phyloP scores from a whole-genome alignment of 2,888 invertebrate species.

The Argyra leucocephala region DNA sequence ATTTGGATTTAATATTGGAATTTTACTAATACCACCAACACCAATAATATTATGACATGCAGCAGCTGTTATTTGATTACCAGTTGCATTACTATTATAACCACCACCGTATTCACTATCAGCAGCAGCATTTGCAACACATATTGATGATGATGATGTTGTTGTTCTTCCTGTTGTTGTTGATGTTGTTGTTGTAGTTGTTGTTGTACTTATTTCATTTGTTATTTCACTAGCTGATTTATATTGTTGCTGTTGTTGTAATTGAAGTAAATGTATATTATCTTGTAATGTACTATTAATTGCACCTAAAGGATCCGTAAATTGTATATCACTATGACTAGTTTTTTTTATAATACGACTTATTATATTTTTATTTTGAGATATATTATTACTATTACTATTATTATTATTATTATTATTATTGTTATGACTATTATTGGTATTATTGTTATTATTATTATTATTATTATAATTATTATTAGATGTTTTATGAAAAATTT shows the following conservation, averaged over 20 bases:
- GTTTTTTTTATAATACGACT: background rate
- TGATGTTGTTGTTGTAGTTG: conserved; percentile 10
- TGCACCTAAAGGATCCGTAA: background rate
- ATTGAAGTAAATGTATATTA: background rate
- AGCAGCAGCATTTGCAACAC: conserved; percentile 19
- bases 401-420: background rate
- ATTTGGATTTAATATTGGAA: conserved; percentile 51
- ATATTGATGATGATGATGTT: conserved; percentile 21
- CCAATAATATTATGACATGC: conserved; percentile 7
- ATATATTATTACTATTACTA: background rate
- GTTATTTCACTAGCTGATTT: conserved; percentile 16
- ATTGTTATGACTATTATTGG: background rate
- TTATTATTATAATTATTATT: conserved; percentile 9
- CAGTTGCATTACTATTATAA: conserved; percentile 5
- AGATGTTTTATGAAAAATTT: conserved; percentile 16
- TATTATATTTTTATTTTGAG: background rate
- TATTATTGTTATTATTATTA: background rate
- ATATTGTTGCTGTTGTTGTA: conserved; percentile 19
- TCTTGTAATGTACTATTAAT: background rate
- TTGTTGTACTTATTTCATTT: conserved; percentile 22
- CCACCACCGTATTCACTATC: conserved; percentile 7
- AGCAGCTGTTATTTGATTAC: conserved; percentile 9
- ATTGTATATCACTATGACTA: conserved; percentile 3
- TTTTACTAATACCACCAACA: conserved; percentile 47
- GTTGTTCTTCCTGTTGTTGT: conserved; percentile 16